Evolutionary conservation across 1,140 invertebrate species (phyloP).

Genomic region (Plodia interpunctella): DNA sequence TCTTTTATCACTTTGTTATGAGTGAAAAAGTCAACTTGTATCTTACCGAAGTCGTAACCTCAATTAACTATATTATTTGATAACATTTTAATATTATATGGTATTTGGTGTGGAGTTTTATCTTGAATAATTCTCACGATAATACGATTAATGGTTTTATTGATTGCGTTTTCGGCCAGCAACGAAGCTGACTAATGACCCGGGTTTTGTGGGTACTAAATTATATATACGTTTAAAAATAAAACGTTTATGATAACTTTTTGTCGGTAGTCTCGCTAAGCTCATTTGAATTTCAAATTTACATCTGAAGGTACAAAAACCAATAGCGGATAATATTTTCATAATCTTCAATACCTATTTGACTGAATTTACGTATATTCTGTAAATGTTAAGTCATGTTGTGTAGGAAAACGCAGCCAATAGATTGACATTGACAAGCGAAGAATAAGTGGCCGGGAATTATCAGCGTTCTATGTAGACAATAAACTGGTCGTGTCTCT

Average conservation of each 20-base stretch:
- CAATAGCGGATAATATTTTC: too few species aligned
- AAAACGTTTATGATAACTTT: conserved; percentile 3
- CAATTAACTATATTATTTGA: neutral
- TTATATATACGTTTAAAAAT: too few species aligned
- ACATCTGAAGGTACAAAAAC: too few species aligned
- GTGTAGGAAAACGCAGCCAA: neutral
- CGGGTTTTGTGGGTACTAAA: conserved; percentile 1
- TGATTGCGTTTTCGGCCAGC: neutral
- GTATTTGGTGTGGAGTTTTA: neutral
- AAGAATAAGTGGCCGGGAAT: conserved; percentile 16
- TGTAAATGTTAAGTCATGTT: neutral
- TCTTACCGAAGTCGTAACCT: neutral
- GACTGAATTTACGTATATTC: too few species aligned
- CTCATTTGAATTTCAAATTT: conserved; percentile 10
- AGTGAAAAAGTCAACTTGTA: neutral
- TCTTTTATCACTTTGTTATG: conserved; percentile 9
- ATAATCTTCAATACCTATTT: too few species aligned
- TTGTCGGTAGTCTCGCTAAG: neutral
- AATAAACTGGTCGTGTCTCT: conserved; percentile 32
- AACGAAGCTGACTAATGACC: neutral
- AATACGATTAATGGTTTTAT: conserved; percentile 1
- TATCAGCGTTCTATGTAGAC: conserved; percentile 33
- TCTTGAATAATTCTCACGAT: conserved; percentile 1
- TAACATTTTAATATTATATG: neutral
- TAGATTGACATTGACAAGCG: conserved; percentile 3